Evolutionary conservation across 1,140 invertebrate genomes (phyloP).

Genomic region (Drosophila nannoptera): DNA sequence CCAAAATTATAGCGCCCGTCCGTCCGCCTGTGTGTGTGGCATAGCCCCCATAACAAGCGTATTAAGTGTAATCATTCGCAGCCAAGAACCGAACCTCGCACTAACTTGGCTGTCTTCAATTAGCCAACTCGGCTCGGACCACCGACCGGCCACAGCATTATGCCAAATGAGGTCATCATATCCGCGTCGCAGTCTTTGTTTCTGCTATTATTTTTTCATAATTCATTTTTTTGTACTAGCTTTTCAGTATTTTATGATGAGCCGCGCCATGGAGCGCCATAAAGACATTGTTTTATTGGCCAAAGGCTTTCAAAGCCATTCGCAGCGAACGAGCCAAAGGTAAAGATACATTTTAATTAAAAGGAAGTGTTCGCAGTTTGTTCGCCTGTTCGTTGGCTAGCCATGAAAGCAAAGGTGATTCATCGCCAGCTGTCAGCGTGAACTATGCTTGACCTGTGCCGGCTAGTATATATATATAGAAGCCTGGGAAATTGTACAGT

Average conservation of each 20-base stretch:
- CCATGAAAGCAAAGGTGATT: slow-evolving; percentile 7
- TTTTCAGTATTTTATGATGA: slow-evolving; percentile 40
- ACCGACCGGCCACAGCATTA: slow-evolving; percentile 5
- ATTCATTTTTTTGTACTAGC: slow-evolving; percentile 15
- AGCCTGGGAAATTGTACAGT: neutral
- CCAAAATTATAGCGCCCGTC: slow-evolving; percentile 25
- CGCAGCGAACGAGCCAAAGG: slow-evolving; percentile 9
- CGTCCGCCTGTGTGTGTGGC: slow-evolving; percentile 19
- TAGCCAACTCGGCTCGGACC: slow-evolving; percentile 18
- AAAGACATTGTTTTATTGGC: slow-evolving; percentile 33
- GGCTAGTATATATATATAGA: neutral
- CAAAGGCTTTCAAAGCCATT: slow-evolving; percentile 23
- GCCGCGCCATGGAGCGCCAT: slow-evolving; percentile 18
- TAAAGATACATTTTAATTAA: slow-evolving; percentile 32
- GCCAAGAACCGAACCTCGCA: neutral
- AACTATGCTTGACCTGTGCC: neutral
- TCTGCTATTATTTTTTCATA: slow-evolving; percentile 6
- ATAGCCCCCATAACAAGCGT: slow-evolving; percentile 30
- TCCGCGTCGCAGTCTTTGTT: slow-evolving; percentile 24
- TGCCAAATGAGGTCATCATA: slow-evolving; percentile 49
- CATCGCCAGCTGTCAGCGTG: neutral
- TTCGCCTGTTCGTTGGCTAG: neutral
- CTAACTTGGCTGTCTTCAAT: slow-evolving; percentile 32
- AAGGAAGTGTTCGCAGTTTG: slow-evolving; percentile 29
- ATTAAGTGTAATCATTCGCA: slow-evolving; percentile 28